Evolutionary conservation across 2,797 vertebrate species (phyloP).

Genomic region (Gadopsis bispinosus): DNA sequence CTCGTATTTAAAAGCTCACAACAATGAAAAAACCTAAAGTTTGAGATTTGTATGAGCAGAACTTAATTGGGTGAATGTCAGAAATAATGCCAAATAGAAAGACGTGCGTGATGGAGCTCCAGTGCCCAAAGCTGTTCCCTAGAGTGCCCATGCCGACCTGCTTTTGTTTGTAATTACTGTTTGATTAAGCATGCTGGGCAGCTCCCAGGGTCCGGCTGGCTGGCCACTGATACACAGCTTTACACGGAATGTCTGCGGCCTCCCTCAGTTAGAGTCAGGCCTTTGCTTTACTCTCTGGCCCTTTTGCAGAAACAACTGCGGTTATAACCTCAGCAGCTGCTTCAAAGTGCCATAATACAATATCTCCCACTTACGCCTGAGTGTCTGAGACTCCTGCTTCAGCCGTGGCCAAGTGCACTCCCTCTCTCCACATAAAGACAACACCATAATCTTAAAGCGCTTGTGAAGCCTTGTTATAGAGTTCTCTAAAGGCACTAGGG

Average conservation of each 20-base stretch:
- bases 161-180: constrained; percentile 87
- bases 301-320: constrained; percentile 48
- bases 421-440: constrained; percentile 77
- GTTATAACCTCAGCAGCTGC: constrained; percentile 56
- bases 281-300: constrained; percentile 60
- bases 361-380: constrained; percentile 47
- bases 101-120: constrained; percentile 80
- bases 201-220: constrained; percentile 79
- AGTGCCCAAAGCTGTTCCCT: constrained; percentile 59
- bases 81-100: constrained; percentile 73
- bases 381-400: constrained; percentile 45
- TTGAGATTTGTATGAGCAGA: constrained; percentile 29
- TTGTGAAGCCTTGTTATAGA: constrained; percentile 84
- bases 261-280: constrained; percentile 66
- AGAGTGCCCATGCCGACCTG: constrained; percentile 79
- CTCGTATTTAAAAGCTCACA: neutral
- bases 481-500: constrained; percentile 79
- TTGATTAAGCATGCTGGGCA: constrained; percentile 86
- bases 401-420: constrained; percentile 59
- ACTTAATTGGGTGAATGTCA: constrained; percentile 47
- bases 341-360: constrained; percentile 46
- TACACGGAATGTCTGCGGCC: constrained; percentile 81
- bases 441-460: constrained; percentile 80
- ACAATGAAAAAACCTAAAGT: constrained; percentile 1
- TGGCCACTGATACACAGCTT: constrained; percentile 82